Conservation (phyloP, 1,140 invertebrate genomes). For the Limonius californicus region DNA sequence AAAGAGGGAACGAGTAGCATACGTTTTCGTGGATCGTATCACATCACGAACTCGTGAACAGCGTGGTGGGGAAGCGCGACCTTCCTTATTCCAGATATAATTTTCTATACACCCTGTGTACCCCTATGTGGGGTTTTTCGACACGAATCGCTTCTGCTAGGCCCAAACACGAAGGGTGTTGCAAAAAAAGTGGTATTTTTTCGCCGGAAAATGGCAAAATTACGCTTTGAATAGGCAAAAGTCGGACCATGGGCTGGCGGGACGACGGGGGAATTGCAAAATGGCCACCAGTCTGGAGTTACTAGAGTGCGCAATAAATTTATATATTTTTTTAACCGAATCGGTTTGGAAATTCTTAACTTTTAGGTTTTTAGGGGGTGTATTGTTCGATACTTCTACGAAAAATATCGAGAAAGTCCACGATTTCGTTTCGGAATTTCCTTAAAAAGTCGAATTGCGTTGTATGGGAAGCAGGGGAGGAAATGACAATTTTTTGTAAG, state of each 20-base stretch:
- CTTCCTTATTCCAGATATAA: slow-evolving; percentile 5
- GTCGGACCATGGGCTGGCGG: slow-evolving; percentile 12
- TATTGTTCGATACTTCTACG: too few species aligned
- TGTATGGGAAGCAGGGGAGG: too few species aligned
- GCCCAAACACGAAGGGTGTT: background rate
- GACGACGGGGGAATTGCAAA: slow-evolving; percentile 5
- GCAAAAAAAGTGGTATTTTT: slow-evolving; percentile 1
- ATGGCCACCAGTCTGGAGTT: background rate
- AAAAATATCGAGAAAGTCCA: too few species aligned
- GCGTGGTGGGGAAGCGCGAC: background rate
- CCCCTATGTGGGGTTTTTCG: background rate
- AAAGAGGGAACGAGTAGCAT: background rate
- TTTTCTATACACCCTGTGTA: background rate
- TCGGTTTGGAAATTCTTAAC: background rate
- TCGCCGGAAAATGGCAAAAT: background rate
- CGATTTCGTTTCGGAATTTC: too few species aligned
- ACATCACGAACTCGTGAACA: slow-evolving; percentile 13
- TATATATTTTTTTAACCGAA: background rate
- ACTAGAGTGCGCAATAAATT: slow-evolving; percentile 5
- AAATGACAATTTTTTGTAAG: too few species aligned
- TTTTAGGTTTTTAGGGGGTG: background rate
- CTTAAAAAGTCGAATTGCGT: too few species aligned
- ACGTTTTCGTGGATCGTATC: background rate
- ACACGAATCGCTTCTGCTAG: background rate
- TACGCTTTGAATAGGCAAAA: background rate